Base-by-base conservation (phyloP, 2,888 invertebrate genomes). In the Pterostichus niger region DNA sequence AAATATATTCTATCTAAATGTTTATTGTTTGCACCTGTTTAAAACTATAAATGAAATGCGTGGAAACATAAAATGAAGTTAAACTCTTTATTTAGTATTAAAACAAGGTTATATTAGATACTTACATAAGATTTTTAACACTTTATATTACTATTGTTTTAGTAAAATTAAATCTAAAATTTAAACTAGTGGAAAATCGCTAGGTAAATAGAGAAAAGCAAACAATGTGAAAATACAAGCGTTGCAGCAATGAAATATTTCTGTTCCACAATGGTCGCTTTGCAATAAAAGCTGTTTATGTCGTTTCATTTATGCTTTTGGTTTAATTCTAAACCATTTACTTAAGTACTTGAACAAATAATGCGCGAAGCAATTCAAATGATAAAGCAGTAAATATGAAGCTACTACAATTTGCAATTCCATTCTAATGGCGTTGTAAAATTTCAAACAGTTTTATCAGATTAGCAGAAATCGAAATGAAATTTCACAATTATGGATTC, bases 231-330 rank as follows among this genome's bases (percentile, higher is more conserved):
- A 64, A 64, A 64, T 64, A 35, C 64, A 40, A 64, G 11, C 59
- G 5, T 9, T 49, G 49, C n/a, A 59, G 24, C 71, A 46, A 44
- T 71, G 46, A 71, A 71, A 71, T 49, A 71, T 71, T 71, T 44
- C 68, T 40, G 44, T 11, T 71, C 17, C 46, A 2, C 49, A 24
- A 5, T 24, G 11, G 49, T 46, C 17, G 71, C 71, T 17, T 46
- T 71, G 71, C 71, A 71, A 71, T 71, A 71, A 71, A 71, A 71
- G 71, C 71, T 71, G 71, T 71, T 71, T 71, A 71, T 71, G 49
- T 71, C 49, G 71, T 49, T 71, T 46, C 71, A 71, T 71, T 71
- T 71, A 71, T 71, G 49, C 71, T 46, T 71, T 71, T 46, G 49
- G 46, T 46, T 71, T 71, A 71, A 71, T 71, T 71, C 46, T 71